Evolutionary conservation across 2,888 invertebrate genomes (phyloP).

Genomic region (Acheta domesticus): DNA sequence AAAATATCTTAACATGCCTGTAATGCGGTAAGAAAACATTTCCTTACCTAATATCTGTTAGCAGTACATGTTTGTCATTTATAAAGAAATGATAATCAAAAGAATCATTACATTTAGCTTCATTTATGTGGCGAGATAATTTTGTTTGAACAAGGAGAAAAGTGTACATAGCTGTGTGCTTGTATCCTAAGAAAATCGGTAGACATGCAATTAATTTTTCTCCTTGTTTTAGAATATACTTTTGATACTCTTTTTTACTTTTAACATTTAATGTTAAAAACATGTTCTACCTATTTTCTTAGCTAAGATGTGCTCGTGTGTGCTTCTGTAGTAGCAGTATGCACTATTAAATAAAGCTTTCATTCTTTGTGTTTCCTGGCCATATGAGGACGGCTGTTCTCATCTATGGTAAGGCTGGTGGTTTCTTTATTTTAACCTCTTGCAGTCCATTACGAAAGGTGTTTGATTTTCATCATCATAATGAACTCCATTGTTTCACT

Average conservation of each 20-base stretch:
- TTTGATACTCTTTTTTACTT: background rate
- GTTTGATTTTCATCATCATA: constrained; percentile 23
- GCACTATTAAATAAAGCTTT: constrained; percentile 2
- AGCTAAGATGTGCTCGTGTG: constrained; percentile 23
- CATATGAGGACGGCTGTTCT: background rate
- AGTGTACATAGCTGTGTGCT: constrained; percentile 33
- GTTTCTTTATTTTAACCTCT: constrained; percentile 8
- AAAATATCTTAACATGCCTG: constrained; percentile 27
- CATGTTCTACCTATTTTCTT: constrained; percentile 27
- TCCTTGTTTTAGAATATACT: background rate
- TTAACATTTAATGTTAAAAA: too few relatives aligned
- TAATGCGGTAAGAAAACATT: constrained; percentile 27
- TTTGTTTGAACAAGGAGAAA: constrained; percentile 32
- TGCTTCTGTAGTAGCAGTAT: constrained; percentile 23
- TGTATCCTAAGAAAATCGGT: constrained; percentile 27
- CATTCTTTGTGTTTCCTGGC: constrained; percentile 24
- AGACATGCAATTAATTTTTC: constrained; percentile 20
- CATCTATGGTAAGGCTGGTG: background rate
- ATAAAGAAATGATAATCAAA: background rate
- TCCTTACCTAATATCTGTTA: constrained; percentile 25
- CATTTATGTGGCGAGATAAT: constrained; percentile 28
- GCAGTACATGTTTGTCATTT: constrained; percentile 25
- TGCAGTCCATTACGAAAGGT: constrained; percentile 23
- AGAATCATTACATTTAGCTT: constrained; percentile 5
- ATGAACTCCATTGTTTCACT: background rate